A percentile compares a stretch with the other conserved stretches of the same genome.
Conservation (phyloP, 2,797 vertebrate genomes). For the Ammospiza maritima region DNA sequence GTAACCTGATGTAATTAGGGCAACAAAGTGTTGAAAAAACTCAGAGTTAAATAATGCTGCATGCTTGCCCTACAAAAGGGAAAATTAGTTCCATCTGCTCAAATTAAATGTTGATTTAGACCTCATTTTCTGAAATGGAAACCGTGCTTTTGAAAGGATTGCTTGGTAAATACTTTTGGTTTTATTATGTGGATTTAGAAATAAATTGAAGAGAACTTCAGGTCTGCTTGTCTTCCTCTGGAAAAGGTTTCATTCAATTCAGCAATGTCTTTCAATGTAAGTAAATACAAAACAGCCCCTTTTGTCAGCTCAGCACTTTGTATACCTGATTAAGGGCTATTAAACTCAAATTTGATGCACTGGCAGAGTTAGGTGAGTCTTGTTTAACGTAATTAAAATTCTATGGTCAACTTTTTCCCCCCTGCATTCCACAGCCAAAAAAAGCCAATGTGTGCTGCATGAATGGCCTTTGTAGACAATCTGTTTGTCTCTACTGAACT, state of each 20-base stretch:
- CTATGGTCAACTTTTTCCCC: conserved; percentile 5
- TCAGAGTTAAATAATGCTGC: background rate
- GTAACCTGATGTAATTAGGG: conserved; percentile 25
- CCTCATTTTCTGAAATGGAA: conserved; percentile 65
- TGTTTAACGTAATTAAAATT: conserved; percentile 73
- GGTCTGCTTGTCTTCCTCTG: background rate
- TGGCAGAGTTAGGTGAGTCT: conserved; percentile 42
- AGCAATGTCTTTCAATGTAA: background rate
- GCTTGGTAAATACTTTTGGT: conserved; percentile 3
- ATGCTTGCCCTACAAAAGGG: conserved; percentile 23
- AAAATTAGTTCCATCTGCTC: conserved; percentile 68
- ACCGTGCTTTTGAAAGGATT: background rate
- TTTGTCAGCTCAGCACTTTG: conserved; percentile 32
- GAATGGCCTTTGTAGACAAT: conserved; percentile 65
- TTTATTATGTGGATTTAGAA: conserved; percentile 42
- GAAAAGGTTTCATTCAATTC: background rate
- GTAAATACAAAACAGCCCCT: background rate
- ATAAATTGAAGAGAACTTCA: background rate
- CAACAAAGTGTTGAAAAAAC: conserved; percentile 38
- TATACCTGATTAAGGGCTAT: conserved; percentile 60
- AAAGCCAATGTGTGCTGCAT: conserved; percentile 42
- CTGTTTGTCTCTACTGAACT: conserved; percentile 70
- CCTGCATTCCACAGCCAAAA: conserved; percentile 43
- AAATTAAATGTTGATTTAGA: conserved; percentile 66
- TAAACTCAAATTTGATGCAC: conserved; percentile 52